Evolutionary conservation across 2,113 vertebrate species (phyloP).

Genomic region (Rhadina sibilatrix): DNA sequence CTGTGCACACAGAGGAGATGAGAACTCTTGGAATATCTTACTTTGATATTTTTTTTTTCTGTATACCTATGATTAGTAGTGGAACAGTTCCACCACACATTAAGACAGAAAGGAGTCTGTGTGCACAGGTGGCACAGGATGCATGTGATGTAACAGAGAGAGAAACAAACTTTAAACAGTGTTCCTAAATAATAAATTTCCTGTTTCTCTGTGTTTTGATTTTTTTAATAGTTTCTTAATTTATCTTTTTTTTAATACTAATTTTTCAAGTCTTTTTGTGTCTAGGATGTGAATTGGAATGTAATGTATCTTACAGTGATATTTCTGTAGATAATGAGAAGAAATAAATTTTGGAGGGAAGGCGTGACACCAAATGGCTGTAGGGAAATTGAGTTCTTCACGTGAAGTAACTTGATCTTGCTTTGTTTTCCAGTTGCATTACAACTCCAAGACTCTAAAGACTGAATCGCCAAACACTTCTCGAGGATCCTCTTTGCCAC

Average conservation of each 20-base stretch:
- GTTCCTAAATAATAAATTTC: background rate
- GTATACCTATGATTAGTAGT: background rate
- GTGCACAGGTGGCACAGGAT: background rate
- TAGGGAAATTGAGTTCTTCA: background rate
- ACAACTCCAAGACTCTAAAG: conserved; percentile 97
- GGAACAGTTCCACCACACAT: background rate
- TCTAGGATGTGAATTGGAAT: background rate
- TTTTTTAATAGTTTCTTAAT: background rate
- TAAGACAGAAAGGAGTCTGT: background rate
- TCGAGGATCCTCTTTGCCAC: conserved; percentile 93
- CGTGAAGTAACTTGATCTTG: background rate
- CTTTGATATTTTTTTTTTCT: background rate
- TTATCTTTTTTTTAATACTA: background rate
- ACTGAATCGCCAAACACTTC: conserved; percentile 93
- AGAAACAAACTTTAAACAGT: background rate
- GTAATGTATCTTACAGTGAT: fast-evolving
- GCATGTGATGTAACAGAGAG: fast-evolving
- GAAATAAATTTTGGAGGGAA: background rate
- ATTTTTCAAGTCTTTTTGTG: background rate
- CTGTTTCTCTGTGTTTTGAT: background rate
- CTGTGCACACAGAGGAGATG: background rate
- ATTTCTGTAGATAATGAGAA: background rate
- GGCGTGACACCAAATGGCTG: background rate
- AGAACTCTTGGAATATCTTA: background rate
- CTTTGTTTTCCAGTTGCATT: conserved; percentile 87